Conservation (phyloP, 1,140 invertebrate genomes). For the Drosophila bocki region DNA sequence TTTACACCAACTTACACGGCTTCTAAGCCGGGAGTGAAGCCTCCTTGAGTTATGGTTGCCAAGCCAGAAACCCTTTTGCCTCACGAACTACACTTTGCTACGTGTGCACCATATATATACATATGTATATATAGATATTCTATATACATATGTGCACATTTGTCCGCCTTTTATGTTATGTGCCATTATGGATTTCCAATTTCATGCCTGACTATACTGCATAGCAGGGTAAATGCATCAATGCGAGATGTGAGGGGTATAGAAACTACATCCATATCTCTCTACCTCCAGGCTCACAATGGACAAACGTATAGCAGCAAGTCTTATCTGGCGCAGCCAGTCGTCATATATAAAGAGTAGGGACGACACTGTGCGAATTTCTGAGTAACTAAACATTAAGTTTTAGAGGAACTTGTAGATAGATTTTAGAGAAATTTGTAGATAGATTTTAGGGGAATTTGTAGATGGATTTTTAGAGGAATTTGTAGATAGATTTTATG, state of each 20-base stretch:
- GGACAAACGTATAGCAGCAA: constrained; percentile 3
- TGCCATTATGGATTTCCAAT: constrained; percentile 77
- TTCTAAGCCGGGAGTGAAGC: neutral
- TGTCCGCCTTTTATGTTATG: constrained; percentile 34
- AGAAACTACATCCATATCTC: constrained; percentile 15
- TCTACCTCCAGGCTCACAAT: constrained; percentile 3
- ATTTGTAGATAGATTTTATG: too few species aligned
- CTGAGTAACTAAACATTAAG: neutral
- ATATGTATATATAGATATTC: neutral
- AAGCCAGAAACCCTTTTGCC: neutral
- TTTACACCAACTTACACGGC: constrained; percentile 5
- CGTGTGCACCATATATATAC: constrained; percentile 4
- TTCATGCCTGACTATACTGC: constrained; percentile 69
- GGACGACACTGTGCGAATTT: neutral
- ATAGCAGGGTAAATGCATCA: constrained; percentile 44
- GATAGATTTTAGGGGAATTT: too few species aligned
- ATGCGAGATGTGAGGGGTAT: constrained; percentile 5
- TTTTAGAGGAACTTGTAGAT: too few species aligned
- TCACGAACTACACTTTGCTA: constrained; percentile 3
- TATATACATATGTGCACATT: constrained; percentile 14
- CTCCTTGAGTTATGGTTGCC: constrained; percentile 5
- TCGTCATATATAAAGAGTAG: neutral
- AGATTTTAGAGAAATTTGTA: too few species aligned
- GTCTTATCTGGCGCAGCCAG: constrained; percentile 12
- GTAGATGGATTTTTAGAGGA: too few species aligned